phyloP scores from a whole-genome alignment of 2,113 vertebrate species.

The Recurvirostra avosetta region DNA sequence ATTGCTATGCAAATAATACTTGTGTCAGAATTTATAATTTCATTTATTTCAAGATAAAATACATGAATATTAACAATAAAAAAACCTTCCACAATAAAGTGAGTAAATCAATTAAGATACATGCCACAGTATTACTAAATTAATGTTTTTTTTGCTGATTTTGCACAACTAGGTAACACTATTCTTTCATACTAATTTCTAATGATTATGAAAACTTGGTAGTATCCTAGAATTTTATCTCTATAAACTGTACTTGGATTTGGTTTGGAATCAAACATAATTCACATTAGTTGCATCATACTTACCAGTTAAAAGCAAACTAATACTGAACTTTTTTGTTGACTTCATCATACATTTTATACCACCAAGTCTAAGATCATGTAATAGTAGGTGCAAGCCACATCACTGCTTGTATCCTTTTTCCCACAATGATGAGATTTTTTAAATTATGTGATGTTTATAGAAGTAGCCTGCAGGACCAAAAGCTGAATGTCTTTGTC shows the following conservation, averaged over 20 bases:
- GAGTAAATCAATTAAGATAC: slow-evolving; percentile 17
- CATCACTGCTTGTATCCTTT: neutral
- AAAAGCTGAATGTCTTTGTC: neutral
- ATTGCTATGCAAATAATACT: slow-evolving; percentile 72
- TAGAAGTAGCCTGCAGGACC: neutral
- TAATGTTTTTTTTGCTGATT: neutral
- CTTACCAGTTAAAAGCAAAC: neutral
- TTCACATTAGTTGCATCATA: neutral
- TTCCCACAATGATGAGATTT: fast-evolving
- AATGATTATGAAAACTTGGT: neutral
- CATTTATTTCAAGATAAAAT: slow-evolving; percentile 64
- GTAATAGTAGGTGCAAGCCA: neutral
- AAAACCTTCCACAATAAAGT: neutral
- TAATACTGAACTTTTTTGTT: neutral
- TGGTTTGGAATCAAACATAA: neutral
- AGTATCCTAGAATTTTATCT: neutral
- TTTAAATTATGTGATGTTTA: neutral
- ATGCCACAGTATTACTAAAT: neutral
- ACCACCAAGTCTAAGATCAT: neutral
- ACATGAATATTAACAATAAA: neutral
- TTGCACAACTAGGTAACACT: neutral
- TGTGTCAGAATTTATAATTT: slow-evolving; percentile 73
- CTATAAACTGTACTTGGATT: neutral
- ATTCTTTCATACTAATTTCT: neutral
- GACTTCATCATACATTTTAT: neutral